Base-by-base conservation (phyloP, 2,888 invertebrate species). In the Platerodrilus igneus region DNA sequence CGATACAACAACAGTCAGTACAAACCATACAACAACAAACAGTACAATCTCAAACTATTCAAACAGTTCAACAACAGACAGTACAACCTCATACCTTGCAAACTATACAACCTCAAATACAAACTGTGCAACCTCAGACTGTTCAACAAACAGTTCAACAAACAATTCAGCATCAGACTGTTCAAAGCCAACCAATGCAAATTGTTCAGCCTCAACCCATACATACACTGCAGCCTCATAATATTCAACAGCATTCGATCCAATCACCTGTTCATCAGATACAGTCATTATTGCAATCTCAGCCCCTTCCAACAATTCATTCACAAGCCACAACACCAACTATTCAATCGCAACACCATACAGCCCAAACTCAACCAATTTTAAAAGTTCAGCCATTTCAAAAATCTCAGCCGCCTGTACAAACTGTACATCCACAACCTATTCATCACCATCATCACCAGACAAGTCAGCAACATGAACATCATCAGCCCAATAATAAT, bases 1-100 rank as follows among this genome's bases (percentile, higher is more conserved):
- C 68, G 1, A 68, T 68, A 11, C 68, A 68, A 37, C 68, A 68
- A 45, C 68, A 68, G 44, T 64, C 64, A 3, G 68, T 68, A 21
- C 67, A 68, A 41, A 68, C 67, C 3, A 68, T 68, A 21, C 67
- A 68, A 43, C 67, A 67, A 38, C 67, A 68, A 45, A 67, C 67
- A 4, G 66, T 68, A 16, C 68, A 68, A 40, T 60, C 60, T n/a
- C 67, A 67, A 50, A 68, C 67, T 4, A 67, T 67, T 37, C 67
- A 68, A 43, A 68, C 67, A 2, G 67, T 67, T 7, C 68, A 68
- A 47, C 67, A 67, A 41, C 66, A 68, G 47, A 66, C 65, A 7
- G 64, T 66, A 7, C 68, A 67, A 37, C 66, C 66, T 19, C 64
- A 64, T 41, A 45, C 58, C 9, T 54, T 64, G 4, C 64, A 64